Conservation (phyloP, 2,113 vertebrate genomes). For the Eclectus roratus region DNA sequence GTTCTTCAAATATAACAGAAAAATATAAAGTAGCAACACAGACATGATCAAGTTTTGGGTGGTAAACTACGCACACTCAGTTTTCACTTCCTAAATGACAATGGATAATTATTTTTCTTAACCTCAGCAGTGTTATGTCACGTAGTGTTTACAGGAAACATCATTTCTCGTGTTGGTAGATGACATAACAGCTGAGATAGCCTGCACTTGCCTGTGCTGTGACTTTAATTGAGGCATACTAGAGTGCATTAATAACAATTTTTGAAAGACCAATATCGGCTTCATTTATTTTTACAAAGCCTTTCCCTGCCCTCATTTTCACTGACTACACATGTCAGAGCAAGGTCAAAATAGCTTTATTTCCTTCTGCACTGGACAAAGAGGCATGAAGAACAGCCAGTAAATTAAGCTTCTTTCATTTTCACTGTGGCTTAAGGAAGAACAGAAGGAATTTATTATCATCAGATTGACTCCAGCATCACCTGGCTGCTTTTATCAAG, state of each 20-base stretch:
- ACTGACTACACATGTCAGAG: neutral
- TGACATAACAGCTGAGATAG: neutral
- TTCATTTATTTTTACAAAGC: neutral
- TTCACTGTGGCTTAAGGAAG: neutral
- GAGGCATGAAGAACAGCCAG: neutral
- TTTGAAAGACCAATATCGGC: neutral
- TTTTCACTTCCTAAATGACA: neutral
- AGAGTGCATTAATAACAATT: neutral
- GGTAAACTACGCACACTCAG: accelerated
- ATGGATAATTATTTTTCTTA: neutral
- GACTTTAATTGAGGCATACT: neutral
- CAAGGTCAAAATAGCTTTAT: slow-evolving; percentile 45
- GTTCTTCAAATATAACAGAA: neutral
- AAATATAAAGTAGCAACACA: neutral
- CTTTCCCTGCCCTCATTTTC: slow-evolving; percentile 9
- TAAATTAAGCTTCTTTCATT: neutral
- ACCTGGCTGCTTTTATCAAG: neutral
- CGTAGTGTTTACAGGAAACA: neutral
- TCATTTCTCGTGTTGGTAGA: neutral
- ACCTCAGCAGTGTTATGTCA: neutral
- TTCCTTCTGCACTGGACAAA: neutral
- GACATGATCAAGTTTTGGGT: neutral
- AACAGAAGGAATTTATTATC: neutral
- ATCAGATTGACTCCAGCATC: neutral
- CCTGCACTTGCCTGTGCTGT: neutral